These are phyloP conservation scores for Amphipyra berbera DNA, from an alignment of 2,888 invertebrate genomes.

Conservation along the genomic window DNA sequence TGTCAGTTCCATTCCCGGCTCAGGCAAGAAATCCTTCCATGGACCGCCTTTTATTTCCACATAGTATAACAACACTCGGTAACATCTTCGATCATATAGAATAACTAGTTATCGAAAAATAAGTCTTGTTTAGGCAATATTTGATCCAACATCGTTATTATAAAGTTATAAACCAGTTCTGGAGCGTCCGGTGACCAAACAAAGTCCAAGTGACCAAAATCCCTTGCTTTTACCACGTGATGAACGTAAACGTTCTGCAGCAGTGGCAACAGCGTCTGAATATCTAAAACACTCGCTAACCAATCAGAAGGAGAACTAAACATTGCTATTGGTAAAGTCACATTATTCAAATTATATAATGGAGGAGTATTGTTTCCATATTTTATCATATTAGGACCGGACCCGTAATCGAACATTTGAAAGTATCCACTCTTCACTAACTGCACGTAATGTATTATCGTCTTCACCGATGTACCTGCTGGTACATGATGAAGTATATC, in stretches of 20 bases:
- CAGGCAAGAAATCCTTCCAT: too few species aligned
- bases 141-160: slow-evolving; percentile 53
- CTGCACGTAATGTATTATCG: slow-evolving; percentile 71
- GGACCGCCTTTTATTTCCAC: too few species aligned
- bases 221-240: slow-evolving; percentile 55
- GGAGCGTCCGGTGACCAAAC: slow-evolving; percentile 65
- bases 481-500: slow-evolving; percentile 56
- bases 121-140: background rate
- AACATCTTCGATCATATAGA: too few species aligned
- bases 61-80: too few species aligned
- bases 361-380: slow-evolving; percentile 58
- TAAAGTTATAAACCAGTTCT: slow-evolving; percentile 54
- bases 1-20: too few species aligned
- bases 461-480: slow-evolving; percentile 68
- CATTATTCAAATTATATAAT: slow-evolving; percentile 58
- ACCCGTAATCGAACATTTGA: slow-evolving; percentile 66
- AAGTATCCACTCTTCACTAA: slow-evolving; percentile 67
- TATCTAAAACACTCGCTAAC: slow-evolving; percentile 63
- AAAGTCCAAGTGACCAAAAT: slow-evolving; percentile 73
- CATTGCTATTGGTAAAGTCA: slow-evolving; percentile 64
- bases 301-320: slow-evolving; percentile 69
- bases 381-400: slow-evolving; percentile 47
- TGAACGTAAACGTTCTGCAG: slow-evolving; percentile 61
- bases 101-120: slow-evolving; percentile 1
- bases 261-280: slow-evolving; percentile 54